Conservation (phyloP, 2,113 vertebrate genomes). For the Morone saxatilis region DNA sequence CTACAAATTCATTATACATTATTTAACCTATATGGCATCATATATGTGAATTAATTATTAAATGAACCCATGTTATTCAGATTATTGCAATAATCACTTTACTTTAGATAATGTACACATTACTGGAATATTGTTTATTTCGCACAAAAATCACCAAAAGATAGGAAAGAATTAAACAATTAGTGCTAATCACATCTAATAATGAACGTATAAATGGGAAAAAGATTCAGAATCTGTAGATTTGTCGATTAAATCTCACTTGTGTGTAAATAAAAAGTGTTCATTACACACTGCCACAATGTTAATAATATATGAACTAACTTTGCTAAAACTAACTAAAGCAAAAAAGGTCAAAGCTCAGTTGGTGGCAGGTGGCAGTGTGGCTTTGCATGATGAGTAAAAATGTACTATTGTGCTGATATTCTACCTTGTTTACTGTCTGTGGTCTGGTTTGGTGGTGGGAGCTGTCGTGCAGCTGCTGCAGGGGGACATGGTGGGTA, state of each 20-base stretch:
- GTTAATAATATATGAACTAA: not conserved
- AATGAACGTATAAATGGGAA: not conserved
- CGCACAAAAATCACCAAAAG: not conserved
- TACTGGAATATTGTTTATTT: not conserved
- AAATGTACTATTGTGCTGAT: slow-evolving; percentile 19
- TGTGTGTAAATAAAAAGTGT: not conserved
- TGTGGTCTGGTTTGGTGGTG: slow-evolving; percentile 47
- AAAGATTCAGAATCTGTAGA: not conserved
- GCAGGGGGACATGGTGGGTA: not conserved
- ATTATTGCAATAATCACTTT: no score
- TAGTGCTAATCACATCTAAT: not conserved
- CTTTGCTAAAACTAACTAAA: not conserved
- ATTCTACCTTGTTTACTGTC: not conserved
- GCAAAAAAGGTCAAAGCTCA: slow-evolving; percentile 53
- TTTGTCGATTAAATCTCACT: not conserved
- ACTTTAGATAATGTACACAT: slow-evolving; percentile 1
- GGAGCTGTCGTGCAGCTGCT: slow-evolving; percentile 37
- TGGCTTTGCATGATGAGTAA: slow-evolving; percentile 49
- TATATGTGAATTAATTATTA: not conserved
- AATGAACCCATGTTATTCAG: not conserved
- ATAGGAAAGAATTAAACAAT: not conserved
- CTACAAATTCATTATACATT: not conserved
- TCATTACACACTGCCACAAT: not conserved
- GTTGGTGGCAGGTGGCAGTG: slow-evolving; percentile 13
- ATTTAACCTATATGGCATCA: not conserved